A percentile compares a stretch with the other conserved stretches of the same genome.
Conservation (phyloP, 2,888 invertebrate species). For the Thymelicus lineola region DNA sequence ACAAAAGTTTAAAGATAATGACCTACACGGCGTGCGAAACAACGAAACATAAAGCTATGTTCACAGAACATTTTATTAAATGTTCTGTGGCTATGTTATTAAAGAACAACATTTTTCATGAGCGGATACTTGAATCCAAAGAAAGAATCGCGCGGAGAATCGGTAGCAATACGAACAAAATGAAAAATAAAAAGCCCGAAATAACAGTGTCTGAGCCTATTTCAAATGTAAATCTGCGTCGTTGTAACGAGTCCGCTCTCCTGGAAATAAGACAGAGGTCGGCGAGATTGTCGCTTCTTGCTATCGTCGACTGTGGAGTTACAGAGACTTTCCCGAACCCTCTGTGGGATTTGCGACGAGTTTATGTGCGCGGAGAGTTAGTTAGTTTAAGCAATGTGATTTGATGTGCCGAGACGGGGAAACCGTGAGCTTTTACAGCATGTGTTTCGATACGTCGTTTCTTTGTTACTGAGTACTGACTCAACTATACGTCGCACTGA, state of each 20-base stretch:
- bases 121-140: constrained; percentile 8
- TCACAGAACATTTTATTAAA: no score
- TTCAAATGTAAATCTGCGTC: constrained; percentile 80
- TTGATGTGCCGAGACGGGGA: constrained; percentile 57
- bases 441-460: constrained; percentile 31
- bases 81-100: background rate
- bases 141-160: constrained; percentile 1
- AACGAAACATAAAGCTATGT: background rate
- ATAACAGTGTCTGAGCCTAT: constrained; percentile 72
- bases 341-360: constrained; percentile 69
- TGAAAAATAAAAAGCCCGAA: constrained; percentile 64
- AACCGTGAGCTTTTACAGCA: constrained; percentile 45
- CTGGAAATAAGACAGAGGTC: constrained; percentile 76
- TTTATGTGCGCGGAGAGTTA: constrained; percentile 67
- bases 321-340: constrained; percentile 62
- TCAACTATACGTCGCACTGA: background rate
- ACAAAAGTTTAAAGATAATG: no score
- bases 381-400: constrained; percentile 66
- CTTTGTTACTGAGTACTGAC: constrained; percentile 16
- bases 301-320: constrained; percentile 73
- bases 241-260: constrained; percentile 72
- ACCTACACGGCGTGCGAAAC: background rate
- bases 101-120: constrained; percentile 4
- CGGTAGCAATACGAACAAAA: constrained; percentile 36
- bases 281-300: constrained; percentile 71